phyloP scores from a whole-genome alignment of 1,140 invertebrate genomes.

The fruit fly (Drosophila melanogaster) region Release_6_plus_ISO1_MT NT_033779.5:9140501-9141000 shows the following conservation, averaged over 20 bases:
- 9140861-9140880: constrained; percentile 47
- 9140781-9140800: constrained; percentile 34
- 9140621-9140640: no score
- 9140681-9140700: no score
- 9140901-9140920: constrained; percentile 29
- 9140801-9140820: constrained; percentile 35
- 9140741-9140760: constrained; percentile 19
- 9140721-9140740: not conserved
- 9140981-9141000: constrained; percentile 45
- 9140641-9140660: no score
- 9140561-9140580: not conserved
- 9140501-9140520: constrained; percentile 17
- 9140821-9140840: constrained; percentile 47
- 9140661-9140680: no score
- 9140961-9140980: constrained; percentile 54
- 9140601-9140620: no score
- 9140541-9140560: not conserved
- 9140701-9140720: not conserved
- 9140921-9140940: constrained; percentile 16
- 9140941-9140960: constrained; percentile 50
- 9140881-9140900: constrained; percentile 35
- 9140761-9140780: constrained; percentile 34
- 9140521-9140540: constrained; percentile 1
- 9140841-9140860: constrained; percentile 1
- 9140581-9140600: not conserved